These are phyloP conservation scores for Monodelphis domestica DNA, from an alignment of 2,797 vertebrate species.

Conservation along the genomic window DNA sequence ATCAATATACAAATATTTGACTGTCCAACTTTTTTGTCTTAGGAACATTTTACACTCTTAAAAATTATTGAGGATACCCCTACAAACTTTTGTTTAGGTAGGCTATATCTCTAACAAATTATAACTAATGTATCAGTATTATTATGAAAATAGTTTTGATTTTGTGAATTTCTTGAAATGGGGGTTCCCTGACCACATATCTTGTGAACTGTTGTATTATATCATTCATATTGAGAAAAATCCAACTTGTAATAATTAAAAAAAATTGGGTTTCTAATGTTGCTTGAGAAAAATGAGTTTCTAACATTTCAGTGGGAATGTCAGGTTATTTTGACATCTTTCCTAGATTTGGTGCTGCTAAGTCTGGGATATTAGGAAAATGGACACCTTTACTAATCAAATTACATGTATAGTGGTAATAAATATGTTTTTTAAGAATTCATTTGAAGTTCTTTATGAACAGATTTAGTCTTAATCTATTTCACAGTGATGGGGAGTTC, in stretches of 20 bases:
- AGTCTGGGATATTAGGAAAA: conserved; percentile 58
- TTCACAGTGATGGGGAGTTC: conserved; percentile 2
- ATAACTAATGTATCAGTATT: not conserved
- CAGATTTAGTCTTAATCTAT: conserved; percentile 16
- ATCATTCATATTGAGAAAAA: conserved; percentile 19
- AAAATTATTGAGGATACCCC: not conserved
- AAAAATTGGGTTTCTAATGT: conserved; percentile 53
- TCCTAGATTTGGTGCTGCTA: conserved; percentile 50
- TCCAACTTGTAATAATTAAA: conserved; percentile 52
- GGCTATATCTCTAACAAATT: not conserved
- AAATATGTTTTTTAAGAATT: conserved; percentile 43
- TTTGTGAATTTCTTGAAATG: not conserved
- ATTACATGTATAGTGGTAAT: conserved; percentile 31
- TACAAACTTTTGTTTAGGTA: not conserved
- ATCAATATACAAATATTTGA: conserved; percentile 52
- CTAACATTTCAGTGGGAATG: not conserved
- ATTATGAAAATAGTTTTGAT: not conserved
- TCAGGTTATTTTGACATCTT: conserved; percentile 34
- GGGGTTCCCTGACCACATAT: not conserved
- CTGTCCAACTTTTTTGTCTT: not conserved
- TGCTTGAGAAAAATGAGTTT: conserved; percentile 46
- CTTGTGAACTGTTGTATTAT: not conserved
- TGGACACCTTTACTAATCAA: not conserved
- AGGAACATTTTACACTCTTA: not conserved
- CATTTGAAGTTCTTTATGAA: conserved; percentile 12